Conservation (phyloP, 37 sponge, comb jelly and placozoan species). For the Lycopodina hypogea region DNA sequence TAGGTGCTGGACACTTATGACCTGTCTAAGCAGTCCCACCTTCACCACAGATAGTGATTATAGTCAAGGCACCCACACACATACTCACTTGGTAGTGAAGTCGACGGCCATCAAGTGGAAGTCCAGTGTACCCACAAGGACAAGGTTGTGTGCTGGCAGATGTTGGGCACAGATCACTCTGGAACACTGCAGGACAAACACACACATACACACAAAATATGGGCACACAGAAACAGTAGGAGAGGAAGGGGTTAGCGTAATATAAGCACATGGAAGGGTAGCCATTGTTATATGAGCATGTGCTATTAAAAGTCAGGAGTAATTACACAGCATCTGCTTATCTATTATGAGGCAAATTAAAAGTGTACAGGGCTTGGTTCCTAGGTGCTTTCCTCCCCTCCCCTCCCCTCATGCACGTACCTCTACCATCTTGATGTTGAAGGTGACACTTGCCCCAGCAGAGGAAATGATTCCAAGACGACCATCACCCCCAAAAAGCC, state of each 20-base stretch:
- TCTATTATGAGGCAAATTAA: neutral
- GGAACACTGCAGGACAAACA: constrained; percentile 1
- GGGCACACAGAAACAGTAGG: no score
- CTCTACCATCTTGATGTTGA: neutral
- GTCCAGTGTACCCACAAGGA: constrained; percentile 69
- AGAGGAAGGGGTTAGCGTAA: no score
- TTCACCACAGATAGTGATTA: no score
- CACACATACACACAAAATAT: neutral
- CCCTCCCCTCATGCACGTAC: no score
- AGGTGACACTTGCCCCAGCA: neutral
- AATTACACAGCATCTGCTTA: neutral
- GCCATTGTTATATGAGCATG: no score
- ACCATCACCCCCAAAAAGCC: constrained; percentile 50
- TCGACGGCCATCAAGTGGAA: constrained; percentile 41
- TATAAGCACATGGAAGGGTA: no score
- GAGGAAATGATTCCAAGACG: constrained; percentile 7
- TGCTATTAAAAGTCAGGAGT: no score
- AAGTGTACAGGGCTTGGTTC: no score
- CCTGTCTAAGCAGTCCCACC: no score
- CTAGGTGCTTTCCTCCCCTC: no score
- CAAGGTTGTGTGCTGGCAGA: neutral
- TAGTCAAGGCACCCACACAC: no score
- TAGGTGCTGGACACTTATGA: no score
- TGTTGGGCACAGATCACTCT: constrained; percentile 30
- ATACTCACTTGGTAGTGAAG: constrained; percentile 32